Conservation (phyloP, 2,888 invertebrate species). For the Nipponacmea schrenckii region DNA sequence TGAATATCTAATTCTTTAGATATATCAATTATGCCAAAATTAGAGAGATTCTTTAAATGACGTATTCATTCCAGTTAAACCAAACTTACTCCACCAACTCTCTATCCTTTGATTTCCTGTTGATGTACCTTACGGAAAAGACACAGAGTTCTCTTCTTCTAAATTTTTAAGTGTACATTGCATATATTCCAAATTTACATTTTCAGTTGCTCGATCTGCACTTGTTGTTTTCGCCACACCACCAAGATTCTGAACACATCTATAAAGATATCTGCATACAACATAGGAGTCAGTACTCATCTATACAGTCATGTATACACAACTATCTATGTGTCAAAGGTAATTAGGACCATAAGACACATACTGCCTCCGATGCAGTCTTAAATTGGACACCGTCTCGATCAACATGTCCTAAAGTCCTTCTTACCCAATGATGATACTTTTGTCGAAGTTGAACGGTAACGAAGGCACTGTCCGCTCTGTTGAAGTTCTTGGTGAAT, state of each 20-base stretch:
- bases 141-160: neutral
- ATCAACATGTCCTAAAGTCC: slow-evolving; percentile 9
- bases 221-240: slow-evolving; percentile 12
- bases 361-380: too few relatives aligned
- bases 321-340: slow-evolving; percentile 20
- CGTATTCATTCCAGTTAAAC: neutral
- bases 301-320: slow-evolving; percentile 16
- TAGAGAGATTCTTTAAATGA: slow-evolving; percentile 6
- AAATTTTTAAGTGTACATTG: neutral
- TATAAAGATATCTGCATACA: slow-evolving; percentile 9
- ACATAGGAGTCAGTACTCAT: slow-evolving; percentile 14
- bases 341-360: slow-evolving; percentile 11
- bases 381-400: slow-evolving; percentile 7
- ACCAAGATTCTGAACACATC: neutral
- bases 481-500: neutral
- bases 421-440: neutral
- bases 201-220: slow-evolving; percentile 18
- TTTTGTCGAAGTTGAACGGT: neutral
- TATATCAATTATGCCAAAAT: slow-evolving; percentile 1
- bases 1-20: slow-evolving; percentile 4
- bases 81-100: slow-evolving; percentile 2
- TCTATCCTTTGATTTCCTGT: slow-evolving; percentile 10
- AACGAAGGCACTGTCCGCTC: neutral
- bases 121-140: neutral
- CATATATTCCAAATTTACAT: slow-evolving; percentile 8